Percentiles rank a stretch among this genome's conserved stretches.
These are phyloP conservation scores for Sinocyclocheilus anophthalmus DNA, from an alignment of 2,113 vertebrate species.

Conservation along the genomic window DNA sequence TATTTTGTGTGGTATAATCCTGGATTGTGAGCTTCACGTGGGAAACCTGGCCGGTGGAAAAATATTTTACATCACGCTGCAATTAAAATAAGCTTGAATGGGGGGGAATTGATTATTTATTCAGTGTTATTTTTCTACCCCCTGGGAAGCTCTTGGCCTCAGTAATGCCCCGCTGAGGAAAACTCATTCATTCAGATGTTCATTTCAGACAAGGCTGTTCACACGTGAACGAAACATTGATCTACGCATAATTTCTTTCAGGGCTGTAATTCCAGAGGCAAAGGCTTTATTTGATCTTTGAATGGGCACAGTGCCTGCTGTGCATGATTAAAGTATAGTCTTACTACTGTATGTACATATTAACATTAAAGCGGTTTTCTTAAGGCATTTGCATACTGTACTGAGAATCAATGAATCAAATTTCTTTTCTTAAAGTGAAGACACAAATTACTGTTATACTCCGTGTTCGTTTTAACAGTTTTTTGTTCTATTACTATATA, in stretches of 20 bases:
- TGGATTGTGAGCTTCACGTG: neutral
- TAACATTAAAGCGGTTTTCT: neutral
- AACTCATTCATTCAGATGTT: conserved; percentile 21
- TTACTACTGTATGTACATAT: neutral
- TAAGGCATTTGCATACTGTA: neutral
- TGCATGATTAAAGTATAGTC: neutral
- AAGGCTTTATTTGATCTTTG: conserved; percentile 8
- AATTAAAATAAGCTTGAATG: conserved; percentile 21
- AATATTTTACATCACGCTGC: neutral
- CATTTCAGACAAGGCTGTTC: conserved; percentile 16
- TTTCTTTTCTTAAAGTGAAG: neutral
- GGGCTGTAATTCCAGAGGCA: conserved; percentile 15
- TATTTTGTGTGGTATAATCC: neutral
- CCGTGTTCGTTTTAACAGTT: too few species aligned
- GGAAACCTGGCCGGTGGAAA: neutral
- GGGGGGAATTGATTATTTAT: conserved; percentile 33
- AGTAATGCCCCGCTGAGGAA: conserved; percentile 13
- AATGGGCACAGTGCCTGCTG: neutral
- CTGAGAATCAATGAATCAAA: neutral
- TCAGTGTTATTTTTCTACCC: conserved; percentile 8
- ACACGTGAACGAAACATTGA: conserved; percentile 15
- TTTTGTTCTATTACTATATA: too few species aligned
- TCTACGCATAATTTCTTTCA: neutral
- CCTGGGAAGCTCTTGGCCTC: neutral
- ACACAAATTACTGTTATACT: neutral